A percentile compares a stretch with the other conserved stretches of the same genome.
Evolutionary conservation across 2,113 vertebrate species (phyloP).

Genomic region (Apodemus speciosus): DNA sequence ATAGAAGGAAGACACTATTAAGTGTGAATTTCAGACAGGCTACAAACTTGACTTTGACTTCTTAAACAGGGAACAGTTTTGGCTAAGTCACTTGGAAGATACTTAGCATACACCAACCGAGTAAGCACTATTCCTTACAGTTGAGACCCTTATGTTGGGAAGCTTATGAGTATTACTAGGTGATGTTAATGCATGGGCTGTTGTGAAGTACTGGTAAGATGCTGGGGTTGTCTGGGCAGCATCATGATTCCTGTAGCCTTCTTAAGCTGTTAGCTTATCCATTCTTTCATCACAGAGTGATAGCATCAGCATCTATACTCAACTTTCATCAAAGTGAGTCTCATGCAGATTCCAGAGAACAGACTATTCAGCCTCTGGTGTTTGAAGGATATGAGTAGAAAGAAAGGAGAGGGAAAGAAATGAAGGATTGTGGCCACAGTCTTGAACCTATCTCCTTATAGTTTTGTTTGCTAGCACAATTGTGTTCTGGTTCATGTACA

Average conservation of each 20-base stretch:
- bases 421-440: too few relatives aligned
- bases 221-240: background rate
- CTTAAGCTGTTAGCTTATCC: background rate
- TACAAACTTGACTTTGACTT: background rate
- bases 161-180: background rate
- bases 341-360: background rate
- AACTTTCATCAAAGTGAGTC: background rate
- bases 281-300: background rate
- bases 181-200: background rate
- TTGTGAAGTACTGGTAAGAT: background rate
- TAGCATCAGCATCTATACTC: background rate
- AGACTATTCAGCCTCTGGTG: background rate
- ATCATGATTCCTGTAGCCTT: background rate
- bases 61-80: background rate
- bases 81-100: background rate
- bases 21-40: background rate
- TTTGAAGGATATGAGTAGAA: background rate
- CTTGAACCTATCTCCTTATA: background rate
- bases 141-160: background rate
- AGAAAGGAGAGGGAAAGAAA: background rate
- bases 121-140: background rate
- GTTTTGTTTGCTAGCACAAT: background rate
- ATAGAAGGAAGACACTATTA: background rate
- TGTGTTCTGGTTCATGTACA: background rate
- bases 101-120: background rate